Conservation (phyloP, 2,797 vertebrate genomes). For the Lagorchestes hirsutus region DNA sequence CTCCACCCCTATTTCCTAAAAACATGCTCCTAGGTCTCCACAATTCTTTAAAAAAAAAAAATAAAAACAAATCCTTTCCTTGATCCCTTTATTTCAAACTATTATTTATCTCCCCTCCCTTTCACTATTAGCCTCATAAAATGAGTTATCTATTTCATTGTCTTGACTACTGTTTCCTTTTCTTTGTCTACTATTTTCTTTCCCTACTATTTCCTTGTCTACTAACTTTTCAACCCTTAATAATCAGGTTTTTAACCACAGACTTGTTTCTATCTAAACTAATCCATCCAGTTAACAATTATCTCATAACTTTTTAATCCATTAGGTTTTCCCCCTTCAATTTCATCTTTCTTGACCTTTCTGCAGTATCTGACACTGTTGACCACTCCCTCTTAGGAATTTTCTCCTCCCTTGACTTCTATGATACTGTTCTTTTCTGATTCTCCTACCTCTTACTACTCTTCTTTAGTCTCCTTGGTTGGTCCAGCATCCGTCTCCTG, state of each 20-base stretch:
- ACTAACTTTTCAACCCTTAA: background rate
- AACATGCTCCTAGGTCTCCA: background rate
- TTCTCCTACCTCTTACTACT: background rate
- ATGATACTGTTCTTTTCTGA: background rate
- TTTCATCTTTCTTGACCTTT: background rate
- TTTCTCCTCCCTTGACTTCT: background rate
- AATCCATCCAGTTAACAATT: background rate
- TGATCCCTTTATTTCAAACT: background rate
- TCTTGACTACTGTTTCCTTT: background rate
- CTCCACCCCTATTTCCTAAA: background rate
- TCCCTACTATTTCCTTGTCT: background rate
- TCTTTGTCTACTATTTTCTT: too few relatives aligned
- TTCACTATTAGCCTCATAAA: background rate
- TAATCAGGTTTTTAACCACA: background rate
- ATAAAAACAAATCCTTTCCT: background rate
- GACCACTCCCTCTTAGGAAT: background rate
- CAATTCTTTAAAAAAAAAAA: background rate
- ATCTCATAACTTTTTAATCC: background rate
- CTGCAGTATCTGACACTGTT: background rate
- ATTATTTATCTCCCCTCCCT: background rate
- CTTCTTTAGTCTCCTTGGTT: background rate
- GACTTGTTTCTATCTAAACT: background rate
- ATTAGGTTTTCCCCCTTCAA: background rate
- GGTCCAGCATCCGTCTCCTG: background rate
- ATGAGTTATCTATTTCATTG: background rate